Evolutionary conservation across 2,888 invertebrate genomes (phyloP), one percentile per base, ranked within the genome.

Genomic region (Congeria kusceri): DNA sequence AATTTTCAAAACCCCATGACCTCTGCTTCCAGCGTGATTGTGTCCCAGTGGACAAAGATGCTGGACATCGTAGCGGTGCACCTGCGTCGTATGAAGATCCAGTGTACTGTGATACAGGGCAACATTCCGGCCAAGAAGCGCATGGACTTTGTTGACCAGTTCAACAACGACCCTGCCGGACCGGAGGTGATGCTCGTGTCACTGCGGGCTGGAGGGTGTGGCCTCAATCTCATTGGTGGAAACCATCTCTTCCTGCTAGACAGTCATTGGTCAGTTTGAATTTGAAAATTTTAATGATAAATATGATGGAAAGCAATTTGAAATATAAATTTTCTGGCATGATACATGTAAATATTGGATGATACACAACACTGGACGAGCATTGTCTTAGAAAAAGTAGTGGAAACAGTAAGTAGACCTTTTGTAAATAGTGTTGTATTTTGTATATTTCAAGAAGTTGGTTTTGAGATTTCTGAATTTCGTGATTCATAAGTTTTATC

Each of bases 31-130:
- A 92, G 94, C 86, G 94, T 95, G 23, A 95, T 99, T 5, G 97
- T 99, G 0, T 98, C 98, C 0, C 99, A 99, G 91, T 99, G 98
- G 98, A 96, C 97, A 0, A 95, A 96, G 0, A 96, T 97, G 89
- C 94, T 99, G 9, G 94, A 95, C 0, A 94, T 99, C 53, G 94
- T 99, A 11, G 95, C 95, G 46, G 89, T 92, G 0, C 96, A 96
- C 91, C 94, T 99, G 62, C 32, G 82, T 23, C 84, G 91, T 20
- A 92, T 93, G 20, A 92, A 94, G 0, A 93, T 97, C 7, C 89
- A 93, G 28, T 95, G 95, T 87, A 95, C 95, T 0, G 95, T 95
- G 1, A 96, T 99, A 15, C 96, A 96, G 89, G 99, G 99, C 0
- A 89, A 93, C 67, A 95, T 98, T 74, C 95, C 96, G 0, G 96